phyloP scores from a whole-genome alignment of 2,113 vertebrate species.

The Epinephelus cyanopodus region DNA sequence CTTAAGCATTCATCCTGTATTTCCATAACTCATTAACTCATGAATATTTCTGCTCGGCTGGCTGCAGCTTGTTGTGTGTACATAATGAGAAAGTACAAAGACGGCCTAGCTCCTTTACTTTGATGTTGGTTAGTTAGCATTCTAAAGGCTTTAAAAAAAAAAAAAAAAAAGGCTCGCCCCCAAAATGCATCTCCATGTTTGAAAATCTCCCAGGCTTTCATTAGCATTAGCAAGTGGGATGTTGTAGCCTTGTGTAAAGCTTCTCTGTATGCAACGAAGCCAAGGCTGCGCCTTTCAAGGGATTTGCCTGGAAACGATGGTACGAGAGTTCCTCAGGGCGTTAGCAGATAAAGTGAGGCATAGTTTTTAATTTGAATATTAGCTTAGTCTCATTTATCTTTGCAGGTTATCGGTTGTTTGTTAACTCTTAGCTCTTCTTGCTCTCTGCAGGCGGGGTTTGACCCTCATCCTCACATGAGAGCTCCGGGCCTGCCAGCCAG shows the following conservation, averaged over 20 bases:
- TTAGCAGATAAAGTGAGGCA: slow-evolving; percentile 44
- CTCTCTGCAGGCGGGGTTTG: slow-evolving; percentile 90
- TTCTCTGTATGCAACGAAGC: slow-evolving; percentile 48
- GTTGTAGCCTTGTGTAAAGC: slow-evolving; percentile 70
- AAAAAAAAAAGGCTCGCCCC: slow-evolving; percentile 37
- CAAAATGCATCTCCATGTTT: slow-evolving; percentile 64
- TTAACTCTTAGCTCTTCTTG: slow-evolving; percentile 21
- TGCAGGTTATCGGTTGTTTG: slow-evolving; percentile 41
- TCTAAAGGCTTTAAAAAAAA: slow-evolving; percentile 59
- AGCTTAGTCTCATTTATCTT: slow-evolving; percentile 48
- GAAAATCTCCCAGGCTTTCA: slow-evolving; percentile 74
- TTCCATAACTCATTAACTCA: slow-evolving; percentile 52
- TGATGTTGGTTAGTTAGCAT: slow-evolving; percentile 76
- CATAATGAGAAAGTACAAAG: slow-evolving; percentile 69
- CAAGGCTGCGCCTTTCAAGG: slow-evolving; percentile 58
- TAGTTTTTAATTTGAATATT: slow-evolving; percentile 58
- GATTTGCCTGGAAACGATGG: slow-evolving; percentile 59
- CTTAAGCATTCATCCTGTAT: slow-evolving; percentile 43
- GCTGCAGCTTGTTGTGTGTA: slow-evolving; percentile 62
- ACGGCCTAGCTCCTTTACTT: slow-evolving; percentile 60
- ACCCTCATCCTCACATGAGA: slow-evolving; percentile 95
- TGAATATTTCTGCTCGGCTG: slow-evolving; percentile 59
- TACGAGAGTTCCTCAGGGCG: slow-evolving; percentile 40
- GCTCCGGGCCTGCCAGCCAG: slow-evolving; percentile 91
- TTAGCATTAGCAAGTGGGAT: slow-evolving; percentile 74